Evolutionary conservation across 2,113 vertebrate genomes (phyloP), one percentile per base, ranked within the genome.

Genomic region (Euleptes europaea): DNA sequence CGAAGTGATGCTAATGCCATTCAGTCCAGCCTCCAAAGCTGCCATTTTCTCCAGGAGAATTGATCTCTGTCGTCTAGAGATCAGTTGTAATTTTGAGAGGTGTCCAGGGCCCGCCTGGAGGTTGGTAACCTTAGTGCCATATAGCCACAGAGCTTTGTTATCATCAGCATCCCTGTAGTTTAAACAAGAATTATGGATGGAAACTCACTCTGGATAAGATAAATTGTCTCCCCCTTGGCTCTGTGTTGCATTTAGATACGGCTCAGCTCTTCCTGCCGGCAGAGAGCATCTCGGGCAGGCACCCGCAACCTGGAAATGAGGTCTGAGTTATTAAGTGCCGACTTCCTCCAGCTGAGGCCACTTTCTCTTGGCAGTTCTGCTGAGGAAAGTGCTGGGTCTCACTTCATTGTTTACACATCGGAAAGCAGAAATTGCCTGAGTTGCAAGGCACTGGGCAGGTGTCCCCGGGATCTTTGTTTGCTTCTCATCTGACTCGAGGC

Each of bases 311-410:
- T 21, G 75, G 75, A 77, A 77, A 77, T 35, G 21, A 86, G 49
- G 67, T 54, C 83, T 84, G 78, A 87, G 86, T 88, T 86, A 83
- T 70, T 85, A 88, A 83, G 49, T 82, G 85, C 44, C 79, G 44
- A 89, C 40, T 57, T 90, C 84, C 87, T 90, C 87, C 91, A 74
- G 77, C 84, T 85, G 73, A 87, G 89, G 83, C 57, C 91, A 47
- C 71, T 67, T 90, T 82, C 79, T 69, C 26, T 79, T 19, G 14
- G 33, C 26, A 78, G 8, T 72, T 89, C 88, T 84, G 82, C 77
- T 91, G 88, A 86, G 71, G 88, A 2, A 69, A 77, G 80, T 3
- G 1, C 86, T 78, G 35, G 38, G 2, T n/a, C 15, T 17, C 47
- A 11, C 66, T 4, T 40, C 51, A 38, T 5, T 10, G 19, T 23